Evolutionary conservation across 2,113 vertebrate species (phyloP).

Genomic region (Serinus canaria): DNA sequence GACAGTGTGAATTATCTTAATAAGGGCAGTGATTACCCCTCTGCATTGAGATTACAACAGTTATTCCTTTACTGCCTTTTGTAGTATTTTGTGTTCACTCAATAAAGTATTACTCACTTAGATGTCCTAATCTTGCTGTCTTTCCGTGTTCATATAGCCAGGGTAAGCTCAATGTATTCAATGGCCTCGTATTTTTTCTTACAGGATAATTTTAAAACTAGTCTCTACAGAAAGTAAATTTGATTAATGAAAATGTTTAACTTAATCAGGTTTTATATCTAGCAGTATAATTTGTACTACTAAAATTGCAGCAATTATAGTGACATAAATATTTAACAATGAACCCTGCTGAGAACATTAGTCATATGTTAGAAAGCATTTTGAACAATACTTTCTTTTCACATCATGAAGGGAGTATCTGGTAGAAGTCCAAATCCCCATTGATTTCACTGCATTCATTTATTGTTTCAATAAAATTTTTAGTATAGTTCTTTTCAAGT

Average conservation of each 20-base stretch:
- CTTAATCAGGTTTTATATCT: not conserved
- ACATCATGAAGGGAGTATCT: not conserved
- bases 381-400: not conserved
- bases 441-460: not conserved
- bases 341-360: not conserved
- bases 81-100: not conserved
- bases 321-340: conserved; percentile 30
- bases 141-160: not conserved
- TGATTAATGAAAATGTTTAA: not conserved
- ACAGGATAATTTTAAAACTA: not conserved
- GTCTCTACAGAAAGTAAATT: not conserved
- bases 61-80: not conserved
- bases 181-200: not conserved
- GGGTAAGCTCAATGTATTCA: not conserved
- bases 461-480: not conserved
- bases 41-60: not conserved
- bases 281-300: not conserved
- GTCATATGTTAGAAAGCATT: not conserved
- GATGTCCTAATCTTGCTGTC: not conserved
- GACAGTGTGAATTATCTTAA: not conserved
- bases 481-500: not conserved
- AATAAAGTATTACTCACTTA: not conserved
- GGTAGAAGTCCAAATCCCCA: not conserved
- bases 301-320: not conserved
- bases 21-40: not conserved